Evolutionary conservation across 2,888 invertebrate genomes (phyloP).

Genomic region (Corbicula japonica): DNA sequence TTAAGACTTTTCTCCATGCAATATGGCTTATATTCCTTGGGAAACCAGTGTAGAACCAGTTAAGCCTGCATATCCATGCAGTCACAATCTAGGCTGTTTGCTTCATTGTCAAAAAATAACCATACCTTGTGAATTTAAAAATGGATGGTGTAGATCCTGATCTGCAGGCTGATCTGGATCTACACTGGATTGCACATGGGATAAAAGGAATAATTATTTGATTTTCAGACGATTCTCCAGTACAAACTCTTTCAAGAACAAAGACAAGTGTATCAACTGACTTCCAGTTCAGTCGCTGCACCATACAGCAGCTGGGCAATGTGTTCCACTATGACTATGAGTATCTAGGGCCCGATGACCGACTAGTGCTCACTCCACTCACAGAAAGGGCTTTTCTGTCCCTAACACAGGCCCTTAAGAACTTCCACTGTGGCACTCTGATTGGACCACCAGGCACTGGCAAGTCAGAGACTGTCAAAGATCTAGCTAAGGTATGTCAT

Average conservation of each 20-base stretch:
- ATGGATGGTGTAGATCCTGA: neutral
- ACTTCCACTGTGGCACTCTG: slow-evolving; percentile 83
- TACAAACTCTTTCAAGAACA: slow-evolving; percentile 66
- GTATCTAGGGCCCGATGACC: slow-evolving; percentile 80
- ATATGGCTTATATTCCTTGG: too few relatives aligned
- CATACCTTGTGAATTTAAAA: neutral
- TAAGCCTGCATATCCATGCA: too few relatives aligned
- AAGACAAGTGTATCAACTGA: slow-evolving; percentile 82
- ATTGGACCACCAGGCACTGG: slow-evolving; percentile 84
- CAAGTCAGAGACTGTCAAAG: slow-evolving; percentile 83
- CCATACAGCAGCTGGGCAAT: slow-evolving; percentile 82
- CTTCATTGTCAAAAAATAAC: too few relatives aligned
- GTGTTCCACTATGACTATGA: slow-evolving; percentile 84
- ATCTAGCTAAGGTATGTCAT: slow-evolving; percentile 81
- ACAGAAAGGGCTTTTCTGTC: slow-evolving; percentile 84
- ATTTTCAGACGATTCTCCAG: slow-evolving; percentile 70
- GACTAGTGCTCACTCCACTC: slow-evolving; percentile 83
- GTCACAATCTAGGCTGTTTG: too few relatives aligned
- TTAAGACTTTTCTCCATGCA: too few relatives aligned
- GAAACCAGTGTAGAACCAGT: too few relatives aligned
- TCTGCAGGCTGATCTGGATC: too few relatives aligned
- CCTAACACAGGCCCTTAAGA: slow-evolving; percentile 82
- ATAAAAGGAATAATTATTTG: neutral
- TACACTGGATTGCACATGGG: neutral
- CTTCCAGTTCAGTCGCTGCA: slow-evolving; percentile 83